Conservation (phyloP, 2,113 vertebrate genomes). For the Oreochromis aureus region DNA sequence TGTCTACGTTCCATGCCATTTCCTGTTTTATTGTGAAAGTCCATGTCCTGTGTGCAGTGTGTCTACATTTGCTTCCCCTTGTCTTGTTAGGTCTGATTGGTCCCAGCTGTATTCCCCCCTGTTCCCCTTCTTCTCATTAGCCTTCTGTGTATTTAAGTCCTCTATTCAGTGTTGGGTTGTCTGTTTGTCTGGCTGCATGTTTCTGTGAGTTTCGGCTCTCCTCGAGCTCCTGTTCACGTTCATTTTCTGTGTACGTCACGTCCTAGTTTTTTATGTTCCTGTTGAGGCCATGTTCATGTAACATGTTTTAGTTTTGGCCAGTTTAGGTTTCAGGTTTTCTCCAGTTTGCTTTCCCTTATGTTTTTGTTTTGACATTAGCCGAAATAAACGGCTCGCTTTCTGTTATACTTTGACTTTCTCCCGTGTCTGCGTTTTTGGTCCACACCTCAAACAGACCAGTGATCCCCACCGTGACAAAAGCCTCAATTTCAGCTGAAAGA, state of each 20-base stretch:
- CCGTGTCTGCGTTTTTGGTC: background rate
- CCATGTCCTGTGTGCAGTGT: background rate
- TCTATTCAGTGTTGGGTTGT: background rate
- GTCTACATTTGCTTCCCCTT: background rate
- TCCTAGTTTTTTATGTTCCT: background rate
- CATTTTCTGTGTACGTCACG: background rate
- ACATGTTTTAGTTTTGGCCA: background rate
- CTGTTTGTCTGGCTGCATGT: background rate
- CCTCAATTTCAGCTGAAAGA: background rate
- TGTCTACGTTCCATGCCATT: rapidly evolving
- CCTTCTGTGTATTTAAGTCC: background rate
- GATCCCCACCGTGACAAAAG: background rate
- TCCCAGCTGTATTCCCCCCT: background rate
- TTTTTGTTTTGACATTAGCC: background rate
- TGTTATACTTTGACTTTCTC: background rate
- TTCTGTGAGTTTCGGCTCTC: rapidly evolving
- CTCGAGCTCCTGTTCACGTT: rapidly evolving
- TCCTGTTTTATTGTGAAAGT: background rate
- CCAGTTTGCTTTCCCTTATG: background rate
- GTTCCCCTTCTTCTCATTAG: background rate
- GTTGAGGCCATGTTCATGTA: background rate
- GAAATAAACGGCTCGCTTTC: background rate
- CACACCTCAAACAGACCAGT: background rate
- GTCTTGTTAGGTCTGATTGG: background rate
- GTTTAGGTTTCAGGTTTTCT: background rate